These are phyloP conservation scores for Gouania willdenowi DNA, from an alignment of 2,797 vertebrate species.

Conservation along the genomic window DNA sequence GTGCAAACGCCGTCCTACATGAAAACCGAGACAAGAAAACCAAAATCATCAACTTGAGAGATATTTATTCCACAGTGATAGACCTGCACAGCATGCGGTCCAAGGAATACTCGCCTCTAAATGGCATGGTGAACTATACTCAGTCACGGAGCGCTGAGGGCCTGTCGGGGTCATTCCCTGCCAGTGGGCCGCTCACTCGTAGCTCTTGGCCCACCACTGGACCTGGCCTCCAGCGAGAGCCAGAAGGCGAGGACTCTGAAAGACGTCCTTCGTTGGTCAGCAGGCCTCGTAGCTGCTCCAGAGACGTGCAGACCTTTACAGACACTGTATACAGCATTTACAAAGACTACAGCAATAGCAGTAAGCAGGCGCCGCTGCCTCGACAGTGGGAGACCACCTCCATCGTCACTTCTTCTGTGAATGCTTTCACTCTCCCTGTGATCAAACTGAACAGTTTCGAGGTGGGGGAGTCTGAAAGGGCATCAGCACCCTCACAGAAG, in stretches of 20 bases:
- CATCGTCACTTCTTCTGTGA: constrained; percentile 87
- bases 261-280: constrained; percentile 61
- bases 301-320: constrained; percentile 78
- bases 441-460: constrained; percentile 83
- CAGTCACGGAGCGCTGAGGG: constrained; percentile 81
- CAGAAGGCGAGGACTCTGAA: constrained; percentile 41
- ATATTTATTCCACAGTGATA: constrained; percentile 97
- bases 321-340: constrained; percentile 93
- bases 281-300: constrained; percentile 65
- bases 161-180: constrained; percentile 60
- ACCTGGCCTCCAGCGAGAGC: constrained; percentile 52
- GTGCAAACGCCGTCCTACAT: constrained; percentile 94
- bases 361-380: constrained; percentile 61
- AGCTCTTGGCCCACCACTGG: constrained; percentile 84
- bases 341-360: constrained; percentile 75
- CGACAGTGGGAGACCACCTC: constrained; percentile 82
- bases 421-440: constrained; percentile 88
- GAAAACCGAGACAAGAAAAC: constrained; percentile 98
- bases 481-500: constrained; percentile 25
- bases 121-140: constrained; percentile 86
- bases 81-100: constrained; percentile 89
- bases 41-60: constrained; percentile 95
- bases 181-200: constrained; percentile 72
- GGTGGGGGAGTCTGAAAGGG: constrained; percentile 65
- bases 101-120: constrained; percentile 85